Evolutionary conservation across 2,113 vertebrate genomes (phyloP).

Genomic region (Pheucticus melanocephalus): DNA sequence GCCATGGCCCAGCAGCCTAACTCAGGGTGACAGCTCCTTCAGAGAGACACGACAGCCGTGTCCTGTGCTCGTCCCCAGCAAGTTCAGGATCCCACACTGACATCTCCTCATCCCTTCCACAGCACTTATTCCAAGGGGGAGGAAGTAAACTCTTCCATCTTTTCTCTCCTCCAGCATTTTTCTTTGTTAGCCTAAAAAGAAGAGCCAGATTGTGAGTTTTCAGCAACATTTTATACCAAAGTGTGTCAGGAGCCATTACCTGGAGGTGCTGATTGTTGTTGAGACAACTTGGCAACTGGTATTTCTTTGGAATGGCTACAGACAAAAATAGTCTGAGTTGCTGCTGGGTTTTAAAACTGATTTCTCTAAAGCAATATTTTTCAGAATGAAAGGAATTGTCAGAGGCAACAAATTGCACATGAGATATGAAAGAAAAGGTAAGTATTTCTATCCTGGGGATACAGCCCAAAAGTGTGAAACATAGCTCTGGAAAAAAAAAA

Average conservation of each 20-base stretch:
- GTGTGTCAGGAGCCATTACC: slow-evolving; percentile 34
- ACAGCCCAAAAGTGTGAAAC: background rate
- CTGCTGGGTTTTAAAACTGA: slow-evolving; percentile 10
- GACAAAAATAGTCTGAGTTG: slow-evolving; percentile 14
- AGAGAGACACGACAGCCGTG: background rate
- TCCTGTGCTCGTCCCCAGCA: background rate
- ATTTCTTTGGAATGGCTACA: slow-evolving; percentile 14
- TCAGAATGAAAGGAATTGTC: slow-evolving; percentile 28
- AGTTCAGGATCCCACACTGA: background rate
- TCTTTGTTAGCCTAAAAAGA: background rate
- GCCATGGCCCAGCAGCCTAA: background rate
- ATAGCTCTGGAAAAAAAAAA: background rate
- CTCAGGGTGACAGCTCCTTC: slow-evolving; percentile 3
- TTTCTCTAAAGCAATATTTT: slow-evolving; percentile 45
- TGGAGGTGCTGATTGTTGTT: slow-evolving; percentile 25
- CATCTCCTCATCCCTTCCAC: background rate
- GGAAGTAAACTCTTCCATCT: background rate
- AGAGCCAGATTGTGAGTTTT: background rate
- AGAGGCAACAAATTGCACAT: slow-evolving; percentile 31
- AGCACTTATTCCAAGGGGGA: background rate
- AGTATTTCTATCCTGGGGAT: background rate
- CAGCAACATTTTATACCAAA: background rate
- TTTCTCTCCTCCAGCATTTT: background rate
- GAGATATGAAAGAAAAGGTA: slow-evolving; percentile 31
- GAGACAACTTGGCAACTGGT: slow-evolving; percentile 31